Evolutionary conservation across 2,797 vertebrate species (phyloP).

Genomic region (Myotis pilosus): DNA sequence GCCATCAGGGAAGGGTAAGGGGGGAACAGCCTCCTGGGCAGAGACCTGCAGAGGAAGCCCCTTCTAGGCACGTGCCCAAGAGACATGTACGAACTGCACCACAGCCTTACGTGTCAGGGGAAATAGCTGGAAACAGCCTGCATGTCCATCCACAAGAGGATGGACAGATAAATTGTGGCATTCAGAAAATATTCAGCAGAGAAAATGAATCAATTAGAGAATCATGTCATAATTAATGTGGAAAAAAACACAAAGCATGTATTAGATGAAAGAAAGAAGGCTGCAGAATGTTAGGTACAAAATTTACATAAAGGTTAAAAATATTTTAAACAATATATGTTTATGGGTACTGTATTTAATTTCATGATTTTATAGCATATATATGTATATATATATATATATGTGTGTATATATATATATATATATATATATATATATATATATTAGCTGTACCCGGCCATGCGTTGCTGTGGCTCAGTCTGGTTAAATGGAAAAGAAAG

Average conservation of each 20-base stretch:
- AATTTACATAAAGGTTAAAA: conserved; percentile 12
- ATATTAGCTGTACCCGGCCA: too few relatives aligned
- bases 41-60: neutral
- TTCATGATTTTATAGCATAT: neutral
- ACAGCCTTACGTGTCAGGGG: neutral
- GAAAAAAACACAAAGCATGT: neutral
- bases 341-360: neutral
- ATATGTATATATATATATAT: neutral
- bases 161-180: neutral
- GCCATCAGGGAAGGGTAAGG: neutral
- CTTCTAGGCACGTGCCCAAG: neutral
- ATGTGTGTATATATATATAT: too few relatives aligned
- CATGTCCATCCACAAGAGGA: neutral
- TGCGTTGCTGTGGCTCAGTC: too few relatives aligned
- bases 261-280: neutral
- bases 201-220: neutral
- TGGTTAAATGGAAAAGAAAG: too few relatives aligned
- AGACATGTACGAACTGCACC: neutral
- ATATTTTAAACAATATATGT: neutral
- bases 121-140: neutral
- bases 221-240: neutral
- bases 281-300: neutral
- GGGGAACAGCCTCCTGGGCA: neutral
- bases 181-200: neutral
- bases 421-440: too few relatives aligned